These are phyloP conservation scores for Chelonus formosanus DNA, from an alignment of 2,888 invertebrate species.

Conservation along the genomic window DNA sequence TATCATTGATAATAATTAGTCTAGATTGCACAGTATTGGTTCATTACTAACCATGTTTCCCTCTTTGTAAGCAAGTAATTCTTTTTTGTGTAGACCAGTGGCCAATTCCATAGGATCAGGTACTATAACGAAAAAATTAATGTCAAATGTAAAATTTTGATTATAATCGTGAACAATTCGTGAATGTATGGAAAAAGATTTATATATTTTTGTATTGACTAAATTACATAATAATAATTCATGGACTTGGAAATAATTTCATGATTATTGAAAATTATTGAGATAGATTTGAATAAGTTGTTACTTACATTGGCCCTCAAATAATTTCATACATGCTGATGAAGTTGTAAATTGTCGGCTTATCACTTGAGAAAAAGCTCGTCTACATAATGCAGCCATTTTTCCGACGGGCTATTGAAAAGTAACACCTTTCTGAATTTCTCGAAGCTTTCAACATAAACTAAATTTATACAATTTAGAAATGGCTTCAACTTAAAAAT, in stretches of 20 bases:
- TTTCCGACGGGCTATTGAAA: too few relatives aligned
- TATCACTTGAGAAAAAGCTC: too few relatives aligned
- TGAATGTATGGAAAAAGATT: not conserved
- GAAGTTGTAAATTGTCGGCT: too few relatives aligned
- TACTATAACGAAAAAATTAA: constrained; percentile 69
- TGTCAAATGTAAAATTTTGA: constrained; percentile 5
- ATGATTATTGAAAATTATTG: not conserved
- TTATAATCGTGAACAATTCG: not conserved
- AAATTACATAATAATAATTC: constrained; percentile 41
- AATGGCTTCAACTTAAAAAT: too few relatives aligned
- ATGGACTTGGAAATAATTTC: not conserved
- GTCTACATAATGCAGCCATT: too few relatives aligned
- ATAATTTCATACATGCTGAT: too few relatives aligned
- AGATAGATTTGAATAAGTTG: too few relatives aligned
- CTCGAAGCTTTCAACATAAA: too few relatives aligned
- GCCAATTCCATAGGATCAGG: constrained; percentile 92
- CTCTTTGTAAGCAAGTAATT: constrained; percentile 83
- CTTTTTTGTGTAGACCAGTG: constrained; percentile 91
- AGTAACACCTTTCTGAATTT: too few relatives aligned
- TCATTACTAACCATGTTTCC: constrained; percentile 79
- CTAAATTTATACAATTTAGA: too few relatives aligned
- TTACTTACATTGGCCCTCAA: too few relatives aligned
- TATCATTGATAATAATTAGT: not conserved
- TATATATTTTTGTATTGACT: constrained; percentile 6
- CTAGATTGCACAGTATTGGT: too few relatives aligned